Evolutionary conservation across 2,113 vertebrate genomes (phyloP).

Genomic region (Ctenomys sociabilis): DNA sequence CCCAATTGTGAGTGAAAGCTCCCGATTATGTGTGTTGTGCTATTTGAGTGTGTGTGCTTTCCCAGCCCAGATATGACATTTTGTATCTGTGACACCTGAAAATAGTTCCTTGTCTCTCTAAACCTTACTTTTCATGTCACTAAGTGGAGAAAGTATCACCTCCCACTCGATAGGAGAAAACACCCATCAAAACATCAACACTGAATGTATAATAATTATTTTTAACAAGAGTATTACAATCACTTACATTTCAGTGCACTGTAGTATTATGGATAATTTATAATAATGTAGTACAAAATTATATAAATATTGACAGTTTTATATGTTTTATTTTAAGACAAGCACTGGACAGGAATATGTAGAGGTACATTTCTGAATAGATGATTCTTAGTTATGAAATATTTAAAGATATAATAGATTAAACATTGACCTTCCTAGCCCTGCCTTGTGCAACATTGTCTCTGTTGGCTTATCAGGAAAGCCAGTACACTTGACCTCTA

Average conservation of each 20-base stretch:
- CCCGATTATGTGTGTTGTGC: neutral
- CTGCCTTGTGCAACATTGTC: neutral
- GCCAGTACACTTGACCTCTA: neutral
- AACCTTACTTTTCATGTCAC: neutral
- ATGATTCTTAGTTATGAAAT: neutral
- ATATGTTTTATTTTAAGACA: neutral
- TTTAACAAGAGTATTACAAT: neutral
- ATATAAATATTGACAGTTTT: neutral
- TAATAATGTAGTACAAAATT: neutral
- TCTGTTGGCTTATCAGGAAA: neutral
- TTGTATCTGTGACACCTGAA: neutral
- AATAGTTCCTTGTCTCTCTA: neutral
- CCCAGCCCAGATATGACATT: neutral
- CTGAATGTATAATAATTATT: neutral
- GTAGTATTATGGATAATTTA: neutral
- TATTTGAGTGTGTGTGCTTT: neutral
- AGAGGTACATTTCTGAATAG: neutral
- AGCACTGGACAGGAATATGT: neutral
- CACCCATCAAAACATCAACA: neutral
- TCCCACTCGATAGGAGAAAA: neutral
- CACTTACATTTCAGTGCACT: neutral
- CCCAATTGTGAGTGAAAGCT: too few relatives aligned
- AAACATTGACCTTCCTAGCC: neutral
- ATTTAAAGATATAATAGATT: neutral
- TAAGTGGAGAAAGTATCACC: neutral